Base-by-base conservation (phyloP, 2,888 invertebrate species). In the Holacanthella duospinosa region DNA sequence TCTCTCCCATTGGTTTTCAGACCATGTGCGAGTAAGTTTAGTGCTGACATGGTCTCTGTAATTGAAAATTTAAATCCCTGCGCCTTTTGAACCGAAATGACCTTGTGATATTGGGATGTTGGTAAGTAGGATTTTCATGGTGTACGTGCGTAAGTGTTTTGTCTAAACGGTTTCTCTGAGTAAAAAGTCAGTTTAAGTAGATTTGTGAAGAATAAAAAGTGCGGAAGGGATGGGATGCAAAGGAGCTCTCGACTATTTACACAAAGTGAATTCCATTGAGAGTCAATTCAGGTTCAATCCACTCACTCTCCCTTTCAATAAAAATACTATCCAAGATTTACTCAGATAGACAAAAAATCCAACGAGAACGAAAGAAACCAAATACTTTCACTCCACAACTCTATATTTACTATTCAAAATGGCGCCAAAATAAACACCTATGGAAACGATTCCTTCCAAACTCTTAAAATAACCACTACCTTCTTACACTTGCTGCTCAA, bases 151-250 rank as follows among this genome's bases (percentile, higher is more conserved):
- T n/a, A 6, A 6, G 54, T 54, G 54, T n/a, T 12, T 12, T n/a
- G 43, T n/a, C n/a, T n/a, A n/a, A n/a, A n/a, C n/a, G n/a, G n/a
- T n/a, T n/a, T n/a, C n/a, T n/a, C n/a, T n/a, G n/a, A n/a, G n/a
- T n/a, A n/a, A n/a, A n/a, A n/a, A n/a, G n/a, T n/a, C n/a, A n/a
- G n/a, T n/a, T 68, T 70, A 68, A 70, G 66, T 68, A 70, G 69
- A 68, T 69, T 69, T 70, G 66, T 21, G 66, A 65, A 62, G 67
- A 65, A 66, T 67, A 66, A 70, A 68, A 58, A 70, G 64, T 64
- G 64, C 59, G 70, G 56, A 60, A 64, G 62, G 59, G 62, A 63
- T 44, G 56, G 63, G 29, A 66, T 66, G 66, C 63, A 63, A 63
- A 66, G 59, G 44, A 64, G 61, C 54, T 59, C 55, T 28, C 25